A percentile compares a stretch with the other conserved stretches of the same genome.
Conservation (phyloP, 2,888 invertebrate species). For the Teleiodes luculella region DNA sequence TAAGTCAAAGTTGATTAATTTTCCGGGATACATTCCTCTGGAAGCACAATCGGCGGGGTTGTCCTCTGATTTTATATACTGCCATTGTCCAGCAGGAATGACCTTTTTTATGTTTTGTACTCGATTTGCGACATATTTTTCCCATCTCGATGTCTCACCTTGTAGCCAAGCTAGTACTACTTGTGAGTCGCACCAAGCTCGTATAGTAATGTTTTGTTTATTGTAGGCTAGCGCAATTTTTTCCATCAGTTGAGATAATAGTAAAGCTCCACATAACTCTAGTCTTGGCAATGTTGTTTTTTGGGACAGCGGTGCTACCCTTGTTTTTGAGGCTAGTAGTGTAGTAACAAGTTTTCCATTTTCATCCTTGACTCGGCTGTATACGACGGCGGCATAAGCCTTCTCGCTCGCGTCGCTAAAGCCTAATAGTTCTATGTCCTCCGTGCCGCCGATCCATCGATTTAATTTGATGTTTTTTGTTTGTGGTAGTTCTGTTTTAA, state of each 20-base stretch:
- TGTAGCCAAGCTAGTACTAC: slow-evolving; percentile 22
- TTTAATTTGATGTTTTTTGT: not conserved
- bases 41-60: too few relatives aligned
- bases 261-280: too few relatives aligned
- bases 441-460: slow-evolving; percentile 17
- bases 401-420: slow-evolving; percentile 27
- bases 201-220: not conserved
- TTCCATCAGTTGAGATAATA: slow-evolving; percentile 15
- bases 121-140: slow-evolving; percentile 20
- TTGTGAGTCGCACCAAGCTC: slow-evolving; percentile 23
- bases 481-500: slow-evolving; percentile 6
- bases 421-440: slow-evolving; percentile 21
- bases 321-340: slow-evolving; percentile 23
- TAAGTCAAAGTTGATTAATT: slow-evolving; percentile 15
- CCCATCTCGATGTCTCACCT: slow-evolving; percentile 13
- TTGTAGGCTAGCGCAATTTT: slow-evolving; percentile 5
- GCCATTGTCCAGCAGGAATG: slow-evolving; percentile 16
- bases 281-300: too few relatives aligned
- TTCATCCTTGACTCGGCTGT: slow-evolving; percentile 9
- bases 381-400: slow-evolving; percentile 23
- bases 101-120: slow-evolving; percentile 20
- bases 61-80: slow-evolving; percentile 21
- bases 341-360: not conserved
- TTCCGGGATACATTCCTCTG: slow-evolving; percentile 23
- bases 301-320: slow-evolving; percentile 24